Percentiles rank a stretch among this genome's conserved stretches.
These are phyloP conservation scores for Dipus sagitta DNA, from an alignment of 2,797 vertebrate species.

Conservation along the genomic window DNA sequence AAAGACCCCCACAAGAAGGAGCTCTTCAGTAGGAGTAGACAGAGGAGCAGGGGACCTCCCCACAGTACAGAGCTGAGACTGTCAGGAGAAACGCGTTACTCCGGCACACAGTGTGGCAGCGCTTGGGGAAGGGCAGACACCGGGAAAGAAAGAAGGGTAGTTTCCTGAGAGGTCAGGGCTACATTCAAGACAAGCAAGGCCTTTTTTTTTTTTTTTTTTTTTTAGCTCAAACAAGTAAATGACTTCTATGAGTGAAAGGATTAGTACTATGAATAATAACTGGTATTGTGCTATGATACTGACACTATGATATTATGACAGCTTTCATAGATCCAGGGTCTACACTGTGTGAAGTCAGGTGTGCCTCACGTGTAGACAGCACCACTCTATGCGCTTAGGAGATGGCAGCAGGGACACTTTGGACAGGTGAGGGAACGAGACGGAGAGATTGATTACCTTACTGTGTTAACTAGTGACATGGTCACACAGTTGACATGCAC, in stretches of 20 bases:
- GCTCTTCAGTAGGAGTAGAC: not conserved
- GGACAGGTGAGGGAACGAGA: not conserved
- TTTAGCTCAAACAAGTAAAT: not conserved
- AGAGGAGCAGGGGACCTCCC: too few relatives aligned
- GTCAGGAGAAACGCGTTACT: not conserved
- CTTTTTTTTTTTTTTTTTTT: not conserved
- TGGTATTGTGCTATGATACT: not conserved
- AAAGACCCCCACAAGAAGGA: not conserved
- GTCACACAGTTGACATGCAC: not conserved
- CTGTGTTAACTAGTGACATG: not conserved
- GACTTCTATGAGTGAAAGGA: not conserved
- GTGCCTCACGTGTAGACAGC: not conserved
- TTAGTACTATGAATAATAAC: not conserved
- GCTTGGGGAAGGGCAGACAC: not conserved
- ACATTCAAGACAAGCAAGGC: not conserved
- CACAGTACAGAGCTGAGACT: not conserved
- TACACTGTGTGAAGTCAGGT: not conserved
- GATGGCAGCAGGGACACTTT: not conserved
- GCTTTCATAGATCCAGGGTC: not conserved
- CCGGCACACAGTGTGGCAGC: not conserved
- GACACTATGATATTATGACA: not conserved
- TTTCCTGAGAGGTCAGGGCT: slow-evolving; percentile 6
- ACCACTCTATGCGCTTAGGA: not conserved
- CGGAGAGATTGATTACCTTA: not conserved
- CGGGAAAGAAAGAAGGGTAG: not conserved